A percentile compares a stretch with the other conserved stretches of the same genome.
Conservation (phyloP, 2,113 vertebrate species). For the Corvus moneduloides region DNA sequence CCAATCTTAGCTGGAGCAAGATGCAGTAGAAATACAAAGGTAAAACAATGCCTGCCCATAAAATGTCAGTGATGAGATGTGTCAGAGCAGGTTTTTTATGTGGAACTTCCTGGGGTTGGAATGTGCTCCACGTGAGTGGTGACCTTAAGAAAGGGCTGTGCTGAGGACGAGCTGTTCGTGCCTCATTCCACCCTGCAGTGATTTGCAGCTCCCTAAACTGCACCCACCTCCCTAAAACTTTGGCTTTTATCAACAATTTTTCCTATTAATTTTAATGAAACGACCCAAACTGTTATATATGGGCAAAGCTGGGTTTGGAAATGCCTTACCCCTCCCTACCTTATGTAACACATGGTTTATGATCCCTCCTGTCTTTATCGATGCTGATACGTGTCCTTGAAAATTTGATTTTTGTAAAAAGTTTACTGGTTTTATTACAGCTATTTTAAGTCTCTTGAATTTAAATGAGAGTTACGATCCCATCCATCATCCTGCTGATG, state of each 20-base stretch:
- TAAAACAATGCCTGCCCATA: background rate
- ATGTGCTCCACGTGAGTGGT: background rate
- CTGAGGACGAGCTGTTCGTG: rapidly evolving
- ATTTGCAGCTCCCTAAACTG: background rate
- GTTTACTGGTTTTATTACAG: slow-evolving; percentile 34
- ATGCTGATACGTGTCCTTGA: background rate
- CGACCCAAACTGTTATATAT: background rate
- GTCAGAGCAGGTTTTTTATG: background rate
- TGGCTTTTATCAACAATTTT: background rate
- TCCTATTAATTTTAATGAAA: background rate
- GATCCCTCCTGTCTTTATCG: background rate
- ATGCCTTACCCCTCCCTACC: background rate
- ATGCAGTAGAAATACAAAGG: background rate
- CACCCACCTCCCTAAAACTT: background rate
- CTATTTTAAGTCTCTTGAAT: slow-evolving; percentile 30
- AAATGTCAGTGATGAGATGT: background rate
- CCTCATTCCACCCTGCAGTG: background rate
- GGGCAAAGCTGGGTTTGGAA: background rate
- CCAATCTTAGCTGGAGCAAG: background rate
- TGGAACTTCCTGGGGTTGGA: background rate
- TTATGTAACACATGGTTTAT: background rate
- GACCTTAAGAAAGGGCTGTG: background rate
- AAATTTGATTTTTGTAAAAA: slow-evolving; percentile 2
- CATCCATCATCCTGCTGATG: background rate
- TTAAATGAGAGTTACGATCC: slow-evolving; percentile 15